Evolutionary conservation across 2,888 invertebrate species (phyloP).

Genomic region (Melikaiella ostensackeni): DNA sequence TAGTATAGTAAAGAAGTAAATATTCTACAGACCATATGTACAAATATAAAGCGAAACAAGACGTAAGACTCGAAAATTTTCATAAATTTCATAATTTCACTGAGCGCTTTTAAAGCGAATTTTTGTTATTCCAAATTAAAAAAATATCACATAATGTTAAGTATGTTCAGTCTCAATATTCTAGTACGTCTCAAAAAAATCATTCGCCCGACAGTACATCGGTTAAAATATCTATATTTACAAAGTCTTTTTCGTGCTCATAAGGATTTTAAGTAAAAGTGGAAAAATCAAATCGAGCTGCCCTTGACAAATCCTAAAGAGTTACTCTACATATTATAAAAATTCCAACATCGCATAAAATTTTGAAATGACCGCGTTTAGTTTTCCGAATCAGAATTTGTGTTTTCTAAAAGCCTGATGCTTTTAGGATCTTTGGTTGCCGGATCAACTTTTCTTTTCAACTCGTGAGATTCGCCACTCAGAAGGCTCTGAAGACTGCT

Average conservation of each 20-base stretch:
- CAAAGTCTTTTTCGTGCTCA: not conserved
- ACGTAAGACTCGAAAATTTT: not conserved
- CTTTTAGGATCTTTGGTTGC: not conserved
- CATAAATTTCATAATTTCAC: not conserved
- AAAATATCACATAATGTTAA: not conserved
- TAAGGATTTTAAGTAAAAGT: not conserved
- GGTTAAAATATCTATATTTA: conserved; percentile 9
- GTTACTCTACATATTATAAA: not conserved
- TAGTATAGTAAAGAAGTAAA: not conserved
- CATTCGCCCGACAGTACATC: not conserved
- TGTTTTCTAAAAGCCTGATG: not conserved
- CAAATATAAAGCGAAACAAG: not conserved
- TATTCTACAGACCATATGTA: conserved; percentile 1
- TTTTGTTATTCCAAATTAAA: not conserved
- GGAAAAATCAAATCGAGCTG: not conserved
- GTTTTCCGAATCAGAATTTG: not conserved
- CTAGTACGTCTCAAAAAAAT: not conserved
- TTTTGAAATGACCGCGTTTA: not conserved
- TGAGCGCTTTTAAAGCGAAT: not conserved
- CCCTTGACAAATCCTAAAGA: not conserved
- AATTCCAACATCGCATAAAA: not conserved
- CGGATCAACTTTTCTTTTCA: conserved; percentile 15
- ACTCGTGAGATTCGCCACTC: conserved; percentile 57
- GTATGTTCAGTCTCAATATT: not conserved
- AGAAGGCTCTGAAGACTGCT: conserved; percentile 64